A percentile compares a stretch with the other conserved stretches of the same genome.
Conservation (phyloP, 2,888 invertebrate genomes). For the Hermaeophaga mercurialis region DNA sequence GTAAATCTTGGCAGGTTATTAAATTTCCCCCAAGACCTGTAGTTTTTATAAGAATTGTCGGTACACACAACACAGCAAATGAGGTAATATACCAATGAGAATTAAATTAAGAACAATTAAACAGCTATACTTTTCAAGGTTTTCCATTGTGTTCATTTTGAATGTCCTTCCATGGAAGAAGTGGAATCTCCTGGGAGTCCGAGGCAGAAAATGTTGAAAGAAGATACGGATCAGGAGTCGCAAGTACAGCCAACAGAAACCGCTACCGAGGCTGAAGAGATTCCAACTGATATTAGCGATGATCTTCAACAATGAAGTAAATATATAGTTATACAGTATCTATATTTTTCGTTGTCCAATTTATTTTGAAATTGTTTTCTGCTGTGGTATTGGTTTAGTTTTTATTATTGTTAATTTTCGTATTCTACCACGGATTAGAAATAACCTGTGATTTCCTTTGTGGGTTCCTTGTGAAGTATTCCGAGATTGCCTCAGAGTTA, state of each 20-base stretch:
- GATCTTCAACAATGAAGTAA: not conserved
- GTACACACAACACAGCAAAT: constrained; percentile 96
- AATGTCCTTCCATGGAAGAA: constrained; percentile 80
- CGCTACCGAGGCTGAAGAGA: constrained; percentile 54
- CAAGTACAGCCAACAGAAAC: constrained; percentile 50
- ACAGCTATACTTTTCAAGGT: constrained; percentile 64
- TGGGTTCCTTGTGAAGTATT: constrained; percentile 14
- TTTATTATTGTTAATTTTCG: not conserved
- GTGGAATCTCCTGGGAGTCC: constrained; percentile 16
- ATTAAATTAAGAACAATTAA: not conserved
- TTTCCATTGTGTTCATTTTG: constrained; percentile 97
- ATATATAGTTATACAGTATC: not conserved
- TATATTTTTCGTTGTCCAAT: not conserved
- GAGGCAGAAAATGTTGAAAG: constrained; percentile 16
- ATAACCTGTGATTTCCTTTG: constrained; percentile 21
- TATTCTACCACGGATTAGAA: constrained; percentile 9
- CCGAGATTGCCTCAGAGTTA: constrained; percentile 12
- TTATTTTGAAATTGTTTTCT: constrained; percentile 6
- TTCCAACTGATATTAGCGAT: constrained; percentile 29
- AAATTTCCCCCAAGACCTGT: constrained; percentile 83
- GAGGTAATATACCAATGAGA: constrained; percentile 66
- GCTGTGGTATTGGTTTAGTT: constrained; percentile 2
- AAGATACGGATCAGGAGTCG: constrained; percentile 17
- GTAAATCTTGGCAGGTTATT: constrained; percentile 94
- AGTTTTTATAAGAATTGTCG: constrained; percentile 92